Percentiles rank a stretch among this genome's conserved stretches.
These are phyloP conservation scores for Catamblyrhynchus diadema DNA, from an alignment of 2,797 vertebrate species.

Conservation along the genomic window DNA sequence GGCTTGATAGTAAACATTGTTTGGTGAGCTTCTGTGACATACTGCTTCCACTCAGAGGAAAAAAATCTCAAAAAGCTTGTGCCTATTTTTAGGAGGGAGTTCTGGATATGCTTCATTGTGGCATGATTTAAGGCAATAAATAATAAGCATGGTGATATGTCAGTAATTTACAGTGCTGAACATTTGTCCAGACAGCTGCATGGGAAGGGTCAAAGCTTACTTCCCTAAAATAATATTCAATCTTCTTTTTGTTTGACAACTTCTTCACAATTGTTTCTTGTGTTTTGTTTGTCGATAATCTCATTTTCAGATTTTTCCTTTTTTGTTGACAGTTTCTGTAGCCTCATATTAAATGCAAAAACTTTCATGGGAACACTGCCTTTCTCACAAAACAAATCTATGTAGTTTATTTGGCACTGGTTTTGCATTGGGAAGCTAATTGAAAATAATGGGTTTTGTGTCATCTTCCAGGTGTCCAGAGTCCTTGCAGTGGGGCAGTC, in stretches of 20 bases:
- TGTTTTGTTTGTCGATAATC: not conserved
- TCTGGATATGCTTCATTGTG: not conserved
- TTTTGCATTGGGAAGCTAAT: not conserved
- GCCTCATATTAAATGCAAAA: not conserved
- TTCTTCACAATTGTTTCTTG: not conserved
- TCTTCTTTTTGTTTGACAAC: not conserved
- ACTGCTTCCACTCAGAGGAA: not conserved
- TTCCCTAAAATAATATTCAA: not conserved
- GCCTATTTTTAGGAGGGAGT: not conserved
- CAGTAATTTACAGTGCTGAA: not conserved
- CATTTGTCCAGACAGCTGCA: not conserved
- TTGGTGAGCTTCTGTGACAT: constrained; percentile 17
- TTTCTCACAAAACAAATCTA: not conserved
- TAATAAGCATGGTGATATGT: not conserved
- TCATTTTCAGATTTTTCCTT: not conserved
- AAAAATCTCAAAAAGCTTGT: not conserved
- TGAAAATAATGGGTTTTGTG: not conserved
- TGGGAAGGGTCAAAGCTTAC: not conserved
- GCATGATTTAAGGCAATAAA: not conserved
- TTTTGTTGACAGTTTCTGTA: not conserved
- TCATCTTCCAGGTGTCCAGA: not conserved
- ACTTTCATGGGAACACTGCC: not conserved
- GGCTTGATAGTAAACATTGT: constrained; percentile 36
- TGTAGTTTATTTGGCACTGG: not conserved
- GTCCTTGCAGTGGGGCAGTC: not conserved